Percentiles rank a stretch among this genome's conserved stretches.
These are phyloP conservation scores for Lampris megalopsis DNA, from an alignment of 2,113 vertebrate genomes.

Conservation along the genomic window DNA sequence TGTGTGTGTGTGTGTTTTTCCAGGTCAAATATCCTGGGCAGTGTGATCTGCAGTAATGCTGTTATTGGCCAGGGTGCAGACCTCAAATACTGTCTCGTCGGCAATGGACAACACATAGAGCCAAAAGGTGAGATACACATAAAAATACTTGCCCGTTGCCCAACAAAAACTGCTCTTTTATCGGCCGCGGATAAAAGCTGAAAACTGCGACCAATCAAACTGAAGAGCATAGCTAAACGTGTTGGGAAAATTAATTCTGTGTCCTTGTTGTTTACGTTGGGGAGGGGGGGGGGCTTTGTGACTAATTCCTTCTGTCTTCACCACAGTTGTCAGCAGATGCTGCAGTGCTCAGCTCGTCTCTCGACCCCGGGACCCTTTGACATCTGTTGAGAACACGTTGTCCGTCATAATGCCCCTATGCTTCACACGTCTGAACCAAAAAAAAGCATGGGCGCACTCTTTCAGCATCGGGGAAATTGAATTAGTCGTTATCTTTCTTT, in stretches of 20 bases:
- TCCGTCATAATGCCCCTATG: no score
- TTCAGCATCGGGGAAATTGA: no score
- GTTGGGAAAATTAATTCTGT: neutral
- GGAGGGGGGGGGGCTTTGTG: no score
- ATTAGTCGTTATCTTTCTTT: no score
- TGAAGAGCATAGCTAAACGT: no score
- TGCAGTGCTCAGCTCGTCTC: no score
- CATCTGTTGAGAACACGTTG: no score
- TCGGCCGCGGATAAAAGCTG: neutral
- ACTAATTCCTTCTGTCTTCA: neutral
- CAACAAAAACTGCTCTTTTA: neutral
- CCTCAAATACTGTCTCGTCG: slow-evolving; percentile 94
- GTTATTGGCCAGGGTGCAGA: slow-evolving; percentile 93
- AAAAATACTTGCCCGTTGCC: slow-evolving; percentile 11
- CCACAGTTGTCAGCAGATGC: neutral
- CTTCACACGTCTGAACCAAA: no score
- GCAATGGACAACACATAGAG: slow-evolving; percentile 89
- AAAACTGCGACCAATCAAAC: no score
- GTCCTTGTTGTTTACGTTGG: neutral
- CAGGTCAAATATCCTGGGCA: slow-evolving; percentile 93
- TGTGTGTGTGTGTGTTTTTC: slow-evolving; percentile 25
- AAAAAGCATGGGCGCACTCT: no score
- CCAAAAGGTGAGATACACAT: slow-evolving; percentile 87
- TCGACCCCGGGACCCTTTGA: no score
- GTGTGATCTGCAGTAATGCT: slow-evolving; percentile 93